Evolutionary conservation across 2,797 vertebrate species (phyloP).

Genomic region (Apodemus agrarius): DNA sequence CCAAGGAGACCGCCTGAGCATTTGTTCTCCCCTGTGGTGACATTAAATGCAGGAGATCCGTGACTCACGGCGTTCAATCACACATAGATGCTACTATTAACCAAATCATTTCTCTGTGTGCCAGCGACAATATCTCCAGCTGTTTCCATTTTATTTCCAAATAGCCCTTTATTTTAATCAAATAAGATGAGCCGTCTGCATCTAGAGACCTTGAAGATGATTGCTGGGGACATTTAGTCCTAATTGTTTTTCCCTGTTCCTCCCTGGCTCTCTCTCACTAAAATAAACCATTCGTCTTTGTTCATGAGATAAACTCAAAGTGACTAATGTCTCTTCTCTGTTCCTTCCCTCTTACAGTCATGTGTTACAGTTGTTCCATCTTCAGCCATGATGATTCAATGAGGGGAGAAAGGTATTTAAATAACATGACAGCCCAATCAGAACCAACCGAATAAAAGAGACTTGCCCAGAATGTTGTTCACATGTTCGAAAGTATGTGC

Average conservation of each 20-base stretch:
- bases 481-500: background rate
- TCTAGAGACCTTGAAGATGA: conserved; percentile 36
- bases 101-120: background rate
- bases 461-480: background rate
- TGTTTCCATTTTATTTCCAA: conserved; percentile 12
- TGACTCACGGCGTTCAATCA: background rate
- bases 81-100: background rate
- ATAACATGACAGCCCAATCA: background rate
- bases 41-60: background rate
- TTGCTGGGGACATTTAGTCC: conserved; percentile 3
- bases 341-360: background rate
- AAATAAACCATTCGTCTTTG: conserved; percentile 44
- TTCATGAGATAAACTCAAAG: conserved; percentile 33
- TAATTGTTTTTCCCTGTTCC: background rate
- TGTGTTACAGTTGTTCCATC: background rate
- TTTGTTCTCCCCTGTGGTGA: background rate
- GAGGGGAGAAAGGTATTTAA: conserved; percentile 9
- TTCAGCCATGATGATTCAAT: background rate
- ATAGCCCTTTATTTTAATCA: conserved; percentile 32
- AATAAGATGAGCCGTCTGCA: conserved; percentile 6
- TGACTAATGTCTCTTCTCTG: background rate
- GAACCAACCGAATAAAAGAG: background rate
- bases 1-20: background rate
- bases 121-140: background rate
- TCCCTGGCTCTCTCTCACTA: background rate